These are phyloP conservation scores for Mimumesa dahlbomi DNA, from an alignment of 2,888 invertebrate genomes.

Conservation along the genomic window DNA sequence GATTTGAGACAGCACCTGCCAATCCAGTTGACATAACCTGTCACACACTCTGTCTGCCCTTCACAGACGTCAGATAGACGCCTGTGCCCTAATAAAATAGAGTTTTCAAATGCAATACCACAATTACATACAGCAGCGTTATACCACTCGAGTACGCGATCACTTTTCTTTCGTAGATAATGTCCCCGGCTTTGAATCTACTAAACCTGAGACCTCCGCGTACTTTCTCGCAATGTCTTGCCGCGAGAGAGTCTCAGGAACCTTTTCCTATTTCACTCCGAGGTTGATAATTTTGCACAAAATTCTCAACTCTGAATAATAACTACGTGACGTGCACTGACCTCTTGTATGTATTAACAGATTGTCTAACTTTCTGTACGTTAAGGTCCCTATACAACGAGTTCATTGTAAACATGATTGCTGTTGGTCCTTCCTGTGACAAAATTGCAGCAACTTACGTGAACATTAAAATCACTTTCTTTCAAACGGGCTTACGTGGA, in stretches of 20 bases:
- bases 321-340: slow-evolving; percentile 79
- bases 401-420: neutral
- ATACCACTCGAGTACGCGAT: slow-evolving; percentile 49
- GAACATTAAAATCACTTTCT: neutral
- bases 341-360: slow-evolving; percentile 69
- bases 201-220: slow-evolving; percentile 60
- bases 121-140: slow-evolving; percentile 58
- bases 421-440: no score
- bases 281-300: slow-evolving; percentile 58
- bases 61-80: slow-evolving; percentile 55
- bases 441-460: neutral
- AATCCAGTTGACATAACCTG: slow-evolving; percentile 79
- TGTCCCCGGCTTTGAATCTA: slow-evolving; percentile 22
- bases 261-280: slow-evolving; percentile 53
- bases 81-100: slow-evolving; percentile 52
- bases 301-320: slow-evolving; percentile 67
- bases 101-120: slow-evolving; percentile 52
- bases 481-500: neutral
- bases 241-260: slow-evolving; percentile 66
- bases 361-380: slow-evolving; percentile 38
- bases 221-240: slow-evolving; percentile 57
- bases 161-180: slow-evolving; percentile 31
- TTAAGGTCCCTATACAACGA: slow-evolving; percentile 43
- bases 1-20: slow-evolving; percentile 76
- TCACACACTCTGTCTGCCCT: slow-evolving; percentile 61